A percentile compares a stretch with the other conserved stretches of the same genome.
Conservation (phyloP, 2,113 vertebrate genomes). For the Oncorhynchus tshawytscha region DNA sequence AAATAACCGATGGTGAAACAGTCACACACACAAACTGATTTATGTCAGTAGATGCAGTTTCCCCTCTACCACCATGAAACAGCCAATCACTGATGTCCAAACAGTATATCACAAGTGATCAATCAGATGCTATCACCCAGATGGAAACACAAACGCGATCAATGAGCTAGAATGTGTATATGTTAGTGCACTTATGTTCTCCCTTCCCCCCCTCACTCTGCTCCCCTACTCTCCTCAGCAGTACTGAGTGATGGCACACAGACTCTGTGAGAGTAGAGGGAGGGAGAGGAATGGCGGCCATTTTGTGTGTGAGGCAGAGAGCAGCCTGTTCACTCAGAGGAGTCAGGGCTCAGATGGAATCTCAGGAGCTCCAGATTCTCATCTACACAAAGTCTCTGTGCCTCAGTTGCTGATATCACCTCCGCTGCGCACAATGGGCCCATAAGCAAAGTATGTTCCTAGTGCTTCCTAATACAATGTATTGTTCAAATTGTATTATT, state of each 20-base stretch:
- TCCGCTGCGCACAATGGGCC: background rate
- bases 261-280: conserved; percentile 49
- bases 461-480: background rate
- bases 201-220: conserved; percentile 48
- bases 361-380: background rate
- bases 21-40: conserved; percentile 21
- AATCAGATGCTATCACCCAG: conserved; percentile 8
- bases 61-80: conserved; percentile 1
- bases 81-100: background rate
- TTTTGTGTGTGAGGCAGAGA: conserved; percentile 60
- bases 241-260: conserved; percentile 65
- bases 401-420: background rate
- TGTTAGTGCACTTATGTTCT: background rate
- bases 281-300: conserved; percentile 63
- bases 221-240: conserved; percentile 61
- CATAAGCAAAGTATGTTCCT: conserved; percentile 8
- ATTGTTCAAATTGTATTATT: too few species aligned
- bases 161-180: background rate
- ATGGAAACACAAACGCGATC: conserved; percentile 15
- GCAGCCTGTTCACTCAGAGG: conserved; percentile 35
- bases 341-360: background rate
- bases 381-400: background rate
- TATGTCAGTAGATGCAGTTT: background rate
- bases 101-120: background rate
- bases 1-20: conserved; percentile 4